Evolutionary conservation across 2,888 invertebrate species (phyloP).

Genomic region (Chalcosyrphus nemorum): DNA sequence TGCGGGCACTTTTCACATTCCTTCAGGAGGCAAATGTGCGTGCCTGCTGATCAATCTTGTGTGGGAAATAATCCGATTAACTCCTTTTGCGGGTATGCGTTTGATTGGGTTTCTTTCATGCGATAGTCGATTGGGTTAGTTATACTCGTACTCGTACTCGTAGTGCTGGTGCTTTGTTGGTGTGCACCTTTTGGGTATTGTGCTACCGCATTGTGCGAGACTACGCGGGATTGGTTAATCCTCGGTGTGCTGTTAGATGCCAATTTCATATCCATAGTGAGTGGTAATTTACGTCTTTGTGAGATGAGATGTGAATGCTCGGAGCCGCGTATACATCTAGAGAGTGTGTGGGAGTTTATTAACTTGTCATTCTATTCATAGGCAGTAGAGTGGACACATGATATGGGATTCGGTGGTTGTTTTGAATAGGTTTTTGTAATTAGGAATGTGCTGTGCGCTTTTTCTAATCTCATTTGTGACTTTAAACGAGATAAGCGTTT

Average conservation of each 20-base stretch:
- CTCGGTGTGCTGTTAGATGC: conserved; percentile 64
- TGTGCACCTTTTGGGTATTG: conserved; percentile 59
- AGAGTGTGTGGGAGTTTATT: conserved; percentile 69
- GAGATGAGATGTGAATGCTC: conserved; percentile 55
- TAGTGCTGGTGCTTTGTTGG: conserved; percentile 34
- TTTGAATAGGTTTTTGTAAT: conserved; percentile 18
- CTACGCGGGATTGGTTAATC: conserved; percentile 59
- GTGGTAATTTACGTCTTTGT: conserved; percentile 72
- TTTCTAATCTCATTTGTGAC: neutral
- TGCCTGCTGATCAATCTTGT: conserved; percentile 73
- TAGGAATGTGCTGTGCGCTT: neutral
- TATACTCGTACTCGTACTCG: conserved; percentile 3
- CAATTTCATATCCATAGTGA: conserved; percentile 72
- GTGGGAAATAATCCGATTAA: conserved; percentile 73
- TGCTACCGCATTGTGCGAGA: conserved; percentile 39
- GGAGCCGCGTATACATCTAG: neutral
- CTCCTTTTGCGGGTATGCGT: conserved; percentile 72
- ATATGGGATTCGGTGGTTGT: conserved; percentile 1
- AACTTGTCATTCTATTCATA: conserved; percentile 63
- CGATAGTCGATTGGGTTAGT: conserved; percentile 44
- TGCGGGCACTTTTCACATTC: conserved; percentile 70
- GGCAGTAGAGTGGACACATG: conserved; percentile 29
- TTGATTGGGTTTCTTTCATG: conserved; percentile 69
- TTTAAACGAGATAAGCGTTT: neutral
- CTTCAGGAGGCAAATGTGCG: conserved; percentile 72